Base-by-base conservation (phyloP, 2,888 invertebrate species). In the Pomacea canaliculata region DNA sequence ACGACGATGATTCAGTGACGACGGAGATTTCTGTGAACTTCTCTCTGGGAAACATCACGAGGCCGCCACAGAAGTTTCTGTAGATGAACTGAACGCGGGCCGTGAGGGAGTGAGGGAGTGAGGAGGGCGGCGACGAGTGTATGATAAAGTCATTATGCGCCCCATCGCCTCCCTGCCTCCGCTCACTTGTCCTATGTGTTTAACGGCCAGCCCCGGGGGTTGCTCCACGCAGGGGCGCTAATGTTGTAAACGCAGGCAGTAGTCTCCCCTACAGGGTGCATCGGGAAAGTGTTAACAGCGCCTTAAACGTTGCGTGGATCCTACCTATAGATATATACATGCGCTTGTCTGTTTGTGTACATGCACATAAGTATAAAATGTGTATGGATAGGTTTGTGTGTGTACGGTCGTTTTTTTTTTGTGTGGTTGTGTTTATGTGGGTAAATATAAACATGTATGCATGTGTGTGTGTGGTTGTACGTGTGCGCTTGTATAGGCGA, bases 131-230 rank as follows among this genome's bases (percentile, higher is more conserved):
- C 68, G 9, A 27, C 7, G 48, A 27, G 68, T 68, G 68, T 68
- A 68, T 68, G 68, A 68, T 68, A 68, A 46, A 68, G 13, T 37
- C 37, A 68, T 68, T 68, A 68, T 37, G n/a, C 68, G 68, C 37
- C 48, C 68, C 68, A 68, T 68, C 48, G 48, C 68, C 12, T 63
- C 10, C 19, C 63, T 63, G 10, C 27, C 16, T 27, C 19, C 63
- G 63, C 63, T 63, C 19, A 10, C 10, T n/a, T 23, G 63, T 63
- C 63, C 18, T 63, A 27, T 23, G 63, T 63, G 63, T 63, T 63
- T 56, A 56, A 56, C 51, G 51, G 51, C 12, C 51, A 56, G 51
- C 51, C 51, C 51, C 51, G 12, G 16, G 12, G 10, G 12, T 56
- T 16, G 4, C 51, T 56, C 51, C 8, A 13, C 51, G 2, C 51